Percentiles rank a stretch among this genome's conserved stretches.
Conservation (phyloP, 2,113 vertebrate species). For the Gnathonemus longibarbis region DNA sequence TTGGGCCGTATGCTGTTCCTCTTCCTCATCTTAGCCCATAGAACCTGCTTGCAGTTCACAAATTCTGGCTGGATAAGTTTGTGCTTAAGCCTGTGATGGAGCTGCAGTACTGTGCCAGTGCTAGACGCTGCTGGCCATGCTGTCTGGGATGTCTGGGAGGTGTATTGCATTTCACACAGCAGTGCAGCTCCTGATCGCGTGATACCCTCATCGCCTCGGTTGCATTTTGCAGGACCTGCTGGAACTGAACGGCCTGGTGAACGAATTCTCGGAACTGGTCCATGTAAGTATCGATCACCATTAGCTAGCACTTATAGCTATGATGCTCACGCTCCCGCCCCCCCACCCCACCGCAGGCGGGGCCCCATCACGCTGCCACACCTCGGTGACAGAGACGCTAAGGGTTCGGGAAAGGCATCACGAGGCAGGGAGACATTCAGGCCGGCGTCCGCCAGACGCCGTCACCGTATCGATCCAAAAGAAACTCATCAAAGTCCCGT, state of each 20-base stretch:
- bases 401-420: conserved; percentile 24
- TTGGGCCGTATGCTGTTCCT: neutral
- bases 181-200: neutral
- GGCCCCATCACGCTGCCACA: neutral
- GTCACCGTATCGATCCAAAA: conserved; percentile 11
- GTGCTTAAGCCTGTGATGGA: neutral
- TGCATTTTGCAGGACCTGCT: conserved; percentile 71
- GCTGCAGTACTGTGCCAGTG: neutral
- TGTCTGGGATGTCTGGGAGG: neutral
- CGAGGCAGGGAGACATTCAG: neutral
- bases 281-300: conserved; percentile 71
- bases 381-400: conserved; percentile 24
- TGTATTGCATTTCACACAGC: neutral
- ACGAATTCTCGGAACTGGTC: conserved; percentile 79
- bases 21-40: neutral
- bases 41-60: neutral
- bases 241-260: conserved; percentile 79
- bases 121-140: neutral
- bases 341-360: conserved; percentile 28
- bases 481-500: conserved; percentile 19
- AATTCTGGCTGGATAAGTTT: neutral
- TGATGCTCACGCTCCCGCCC: conserved; percentile 12
- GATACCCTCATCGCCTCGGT: neutral
- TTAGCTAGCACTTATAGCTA: neutral
- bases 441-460: neutral